These are phyloP conservation scores for Pyrgilauda ruficollis DNA, from an alignment of 2,113 vertebrate genomes.

Conservation along the genomic window DNA sequence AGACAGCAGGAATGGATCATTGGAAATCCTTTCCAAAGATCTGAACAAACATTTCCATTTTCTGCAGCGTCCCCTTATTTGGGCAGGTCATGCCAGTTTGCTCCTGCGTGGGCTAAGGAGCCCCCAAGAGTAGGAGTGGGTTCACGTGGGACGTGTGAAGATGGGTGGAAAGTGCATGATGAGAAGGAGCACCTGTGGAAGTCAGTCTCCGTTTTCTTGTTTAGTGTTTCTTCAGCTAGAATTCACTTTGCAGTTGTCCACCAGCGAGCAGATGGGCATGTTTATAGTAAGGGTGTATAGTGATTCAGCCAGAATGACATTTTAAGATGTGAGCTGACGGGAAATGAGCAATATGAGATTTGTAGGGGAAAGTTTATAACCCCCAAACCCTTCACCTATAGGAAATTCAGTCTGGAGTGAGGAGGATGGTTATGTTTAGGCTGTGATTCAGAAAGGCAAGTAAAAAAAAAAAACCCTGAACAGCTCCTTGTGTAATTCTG, in stretches of 20 bases:
- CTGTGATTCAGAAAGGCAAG: neutral
- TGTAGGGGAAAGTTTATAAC: conserved; percentile 40
- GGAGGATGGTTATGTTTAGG: neutral
- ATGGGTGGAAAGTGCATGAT: neutral
- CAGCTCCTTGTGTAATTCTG: neutral
- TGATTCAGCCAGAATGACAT: conserved; percentile 37
- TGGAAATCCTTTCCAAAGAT: neutral
- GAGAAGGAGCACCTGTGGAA: conserved; percentile 23
- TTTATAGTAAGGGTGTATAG: neutral
- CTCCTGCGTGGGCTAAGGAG: neutral
- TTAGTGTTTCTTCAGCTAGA: neutral
- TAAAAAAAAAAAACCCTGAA: neutral
- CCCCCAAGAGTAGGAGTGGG: neutral
- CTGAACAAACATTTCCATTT: neutral
- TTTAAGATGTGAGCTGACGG: neutral
- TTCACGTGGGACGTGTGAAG: neutral
- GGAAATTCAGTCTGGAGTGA: neutral
- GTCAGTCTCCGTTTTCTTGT: neutral
- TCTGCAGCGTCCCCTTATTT: neutral
- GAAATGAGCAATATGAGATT: conserved; percentile 23
- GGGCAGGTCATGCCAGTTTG: neutral
- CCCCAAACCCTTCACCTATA: neutral
- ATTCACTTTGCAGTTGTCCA: conserved; percentile 27
- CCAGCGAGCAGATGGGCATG: conserved; percentile 36
- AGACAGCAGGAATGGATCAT: neutral